phyloP scores from a whole-genome alignment of 2,797 vertebrate species.

The Acridotheres tristis region DNA sequence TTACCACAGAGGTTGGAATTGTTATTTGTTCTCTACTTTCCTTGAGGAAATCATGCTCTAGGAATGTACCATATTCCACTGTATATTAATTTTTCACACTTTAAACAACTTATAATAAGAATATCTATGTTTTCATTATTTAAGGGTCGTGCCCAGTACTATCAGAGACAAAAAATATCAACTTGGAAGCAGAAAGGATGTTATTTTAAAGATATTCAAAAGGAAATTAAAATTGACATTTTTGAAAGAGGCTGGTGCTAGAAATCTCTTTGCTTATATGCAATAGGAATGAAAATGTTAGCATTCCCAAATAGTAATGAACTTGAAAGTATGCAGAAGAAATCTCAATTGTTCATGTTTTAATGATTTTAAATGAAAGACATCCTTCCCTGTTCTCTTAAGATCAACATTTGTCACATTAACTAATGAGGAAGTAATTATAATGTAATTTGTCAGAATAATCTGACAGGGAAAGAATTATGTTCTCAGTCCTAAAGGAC shows the following conservation, averaged over 20 bases:
- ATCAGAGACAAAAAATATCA: neutral
- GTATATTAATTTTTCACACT: neutral
- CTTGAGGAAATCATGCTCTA: neutral
- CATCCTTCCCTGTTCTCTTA: conserved; percentile 15
- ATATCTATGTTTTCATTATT: neutral
- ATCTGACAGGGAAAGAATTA: conserved; percentile 63
- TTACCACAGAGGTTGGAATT: neutral
- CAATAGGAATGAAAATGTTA: neutral
- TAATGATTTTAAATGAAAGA: conserved; percentile 32
- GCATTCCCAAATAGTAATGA: neutral
- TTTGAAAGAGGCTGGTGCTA: neutral
- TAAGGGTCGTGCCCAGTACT: neutral
- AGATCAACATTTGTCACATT: conserved; percentile 55
- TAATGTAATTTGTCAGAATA: conserved; percentile 61
- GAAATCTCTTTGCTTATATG: neutral
- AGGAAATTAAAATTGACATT: neutral
- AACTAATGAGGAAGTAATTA: conserved; percentile 66
- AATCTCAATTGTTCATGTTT: conserved; percentile 16
- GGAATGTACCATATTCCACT: neutral
- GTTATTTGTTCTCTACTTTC: neutral
- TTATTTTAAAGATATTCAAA: neutral
- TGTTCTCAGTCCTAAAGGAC: conserved; percentile 48
- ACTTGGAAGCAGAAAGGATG: neutral
- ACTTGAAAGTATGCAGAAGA: neutral
- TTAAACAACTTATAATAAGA: neutral